Evolutionary conservation across 2,797 vertebrate species (phyloP).

Genomic region (Amniataba percoides): DNA sequence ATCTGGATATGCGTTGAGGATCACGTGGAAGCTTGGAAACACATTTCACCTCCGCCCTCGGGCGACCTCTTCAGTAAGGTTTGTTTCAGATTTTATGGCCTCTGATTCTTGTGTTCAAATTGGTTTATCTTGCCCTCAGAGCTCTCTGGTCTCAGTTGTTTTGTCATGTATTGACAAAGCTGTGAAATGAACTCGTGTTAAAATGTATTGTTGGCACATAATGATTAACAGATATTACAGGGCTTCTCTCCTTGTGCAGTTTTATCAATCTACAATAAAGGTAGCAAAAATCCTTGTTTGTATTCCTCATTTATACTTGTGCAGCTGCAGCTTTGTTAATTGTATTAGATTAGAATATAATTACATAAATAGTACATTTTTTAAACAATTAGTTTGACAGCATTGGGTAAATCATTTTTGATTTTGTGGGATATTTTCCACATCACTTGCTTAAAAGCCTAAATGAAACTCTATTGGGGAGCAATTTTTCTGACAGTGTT

Average conservation of each 20-base stretch:
- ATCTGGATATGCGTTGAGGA: constrained; percentile 37
- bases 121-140: constrained; percentile 22
- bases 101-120: constrained; percentile 2
- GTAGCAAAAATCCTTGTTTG: neutral
- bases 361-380: neutral
- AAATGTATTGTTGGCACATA: neutral
- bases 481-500: neutral
- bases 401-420: neutral
- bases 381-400: neutral
- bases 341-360: neutral
- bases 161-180: neutral
- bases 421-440: neutral
- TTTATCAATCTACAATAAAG: neutral
- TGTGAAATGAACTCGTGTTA: neutral
- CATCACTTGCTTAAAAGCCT: neutral
- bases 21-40: constrained; percentile 39
- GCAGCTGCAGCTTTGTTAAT: neutral
- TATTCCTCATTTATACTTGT: neutral
- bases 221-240: neutral
- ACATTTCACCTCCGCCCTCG: constrained; percentile 51
- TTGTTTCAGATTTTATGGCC: constrained; percentile 42
- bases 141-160: constrained; percentile 5
- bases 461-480: neutral
- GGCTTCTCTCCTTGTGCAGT: neutral
- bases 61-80: constrained; percentile 63